These are phyloP conservation scores for Drosophila melanosoma DNA, from an alignment of 2,888 invertebrate genomes.

Conservation along the genomic window DNA sequence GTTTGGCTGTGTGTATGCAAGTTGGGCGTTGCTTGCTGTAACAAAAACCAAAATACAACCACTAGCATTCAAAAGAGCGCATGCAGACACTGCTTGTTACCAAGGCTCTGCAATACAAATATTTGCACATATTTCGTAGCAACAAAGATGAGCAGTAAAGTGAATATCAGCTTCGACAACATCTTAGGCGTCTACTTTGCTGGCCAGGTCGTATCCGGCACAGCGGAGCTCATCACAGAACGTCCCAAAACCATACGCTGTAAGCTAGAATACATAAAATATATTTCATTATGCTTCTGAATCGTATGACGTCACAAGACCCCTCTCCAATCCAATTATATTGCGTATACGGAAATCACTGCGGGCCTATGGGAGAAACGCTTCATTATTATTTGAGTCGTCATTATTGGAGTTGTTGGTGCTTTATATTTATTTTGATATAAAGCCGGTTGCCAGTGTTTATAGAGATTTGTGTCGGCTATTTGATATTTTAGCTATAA, in stretches of 20 bases:
- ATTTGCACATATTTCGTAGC: background rate
- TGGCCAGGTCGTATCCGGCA: conserved; percentile 83
- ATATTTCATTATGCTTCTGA: conserved; percentile 18
- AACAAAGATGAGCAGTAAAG: conserved; percentile 81
- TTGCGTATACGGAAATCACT: conserved; percentile 49
- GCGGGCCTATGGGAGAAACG: conserved; percentile 16
- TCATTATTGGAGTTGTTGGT: conserved; percentile 45
- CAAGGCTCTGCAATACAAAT: conserved; percentile 20
- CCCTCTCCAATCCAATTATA: conserved; percentile 45
- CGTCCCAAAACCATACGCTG: conserved; percentile 84
- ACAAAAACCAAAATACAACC: conserved; percentile 28
- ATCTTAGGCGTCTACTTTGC: conserved; percentile 83
- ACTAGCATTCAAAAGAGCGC: conserved; percentile 11
- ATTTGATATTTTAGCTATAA: conserved; percentile 44
- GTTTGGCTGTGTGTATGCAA: background rate
- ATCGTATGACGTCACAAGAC: conserved; percentile 63
- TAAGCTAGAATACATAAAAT: conserved; percentile 56
- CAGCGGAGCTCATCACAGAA: conserved; percentile 82
- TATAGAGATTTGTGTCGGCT: conserved; percentile 28
- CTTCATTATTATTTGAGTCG: conserved; percentile 50
- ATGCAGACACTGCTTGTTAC: conserved; percentile 47
- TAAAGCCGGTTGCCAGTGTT: conserved; percentile 50
- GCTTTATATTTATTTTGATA: conserved; percentile 34
- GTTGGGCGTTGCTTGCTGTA: conserved; percentile 27
- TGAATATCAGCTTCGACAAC: conserved; percentile 82